These are phyloP conservation scores for Folsomia candida DNA, from an alignment of 2,888 invertebrate genomes.

Conservation along the genomic window DNA sequence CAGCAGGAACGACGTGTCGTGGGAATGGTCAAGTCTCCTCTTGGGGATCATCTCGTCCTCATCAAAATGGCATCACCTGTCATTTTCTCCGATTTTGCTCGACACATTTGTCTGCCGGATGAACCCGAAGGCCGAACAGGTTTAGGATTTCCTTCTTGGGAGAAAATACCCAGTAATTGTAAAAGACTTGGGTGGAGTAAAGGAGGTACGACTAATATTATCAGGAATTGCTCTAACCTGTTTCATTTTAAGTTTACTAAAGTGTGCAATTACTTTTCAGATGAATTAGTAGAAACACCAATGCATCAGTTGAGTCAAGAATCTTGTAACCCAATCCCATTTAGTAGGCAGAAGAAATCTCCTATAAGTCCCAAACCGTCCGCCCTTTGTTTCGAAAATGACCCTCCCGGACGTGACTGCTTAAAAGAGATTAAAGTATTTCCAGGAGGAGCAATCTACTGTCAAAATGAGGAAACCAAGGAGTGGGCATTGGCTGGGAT, in stretches of 20 bases:
- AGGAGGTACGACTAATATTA: conserved; percentile 59
- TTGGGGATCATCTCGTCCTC: conserved; percentile 80
- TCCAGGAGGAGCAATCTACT: conserved; percentile 82
- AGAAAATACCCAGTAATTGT: conserved; percentile 56
- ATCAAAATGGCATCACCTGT: conserved; percentile 75
- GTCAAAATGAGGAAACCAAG: conserved; percentile 67
- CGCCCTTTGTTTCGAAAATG: conserved; percentile 47
- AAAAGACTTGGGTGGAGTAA: conserved; percentile 84
- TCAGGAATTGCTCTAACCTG: neutral
- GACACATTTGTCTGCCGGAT: conserved; percentile 76
- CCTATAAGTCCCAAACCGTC: conserved; percentile 12
- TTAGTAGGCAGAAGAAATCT: conserved; percentile 19
- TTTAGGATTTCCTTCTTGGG: conserved; percentile 41
- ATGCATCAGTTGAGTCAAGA: conserved; percentile 46
- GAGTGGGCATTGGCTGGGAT: conserved; percentile 79
- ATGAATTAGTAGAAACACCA: conserved; percentile 48
- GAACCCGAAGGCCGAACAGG: conserved; percentile 56
- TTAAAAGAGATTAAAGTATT: conserved; percentile 60
- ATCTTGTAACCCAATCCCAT: conserved; percentile 31
- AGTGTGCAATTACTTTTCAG: no score
- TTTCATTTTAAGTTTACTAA: neutral
- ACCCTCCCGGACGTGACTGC: conserved; percentile 43
- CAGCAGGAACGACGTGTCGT: conserved; percentile 69
- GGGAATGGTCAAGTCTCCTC: conserved; percentile 83
- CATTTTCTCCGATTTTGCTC: conserved; percentile 74